Percentiles rank a stretch among this genome's conserved stretches.
Evolutionary conservation across 37 sponge, comb jelly and placozoan genomes (phyloP).

Genomic region (Cliona cf. orientalis): DNA sequence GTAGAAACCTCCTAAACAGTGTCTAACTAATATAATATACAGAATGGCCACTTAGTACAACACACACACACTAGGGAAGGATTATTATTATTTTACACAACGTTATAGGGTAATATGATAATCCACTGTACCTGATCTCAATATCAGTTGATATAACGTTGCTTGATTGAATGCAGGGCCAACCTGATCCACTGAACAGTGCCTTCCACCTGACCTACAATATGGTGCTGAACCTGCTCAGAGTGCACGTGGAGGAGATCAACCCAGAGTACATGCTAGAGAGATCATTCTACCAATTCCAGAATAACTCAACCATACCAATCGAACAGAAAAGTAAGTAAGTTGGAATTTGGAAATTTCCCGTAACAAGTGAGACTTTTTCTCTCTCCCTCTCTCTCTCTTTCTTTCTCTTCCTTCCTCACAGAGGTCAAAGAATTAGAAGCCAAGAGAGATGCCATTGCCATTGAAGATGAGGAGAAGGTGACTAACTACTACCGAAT

Average conservation of each 20-base stretch:
- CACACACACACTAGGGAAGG: no score
- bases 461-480: slow-evolving; percentile 79
- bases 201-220: slow-evolving; percentile 97
- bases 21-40: no score
- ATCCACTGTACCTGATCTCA: no score
- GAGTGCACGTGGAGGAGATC: slow-evolving; percentile 98
- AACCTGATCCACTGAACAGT: slow-evolving; percentile 95
- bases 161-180: no score
- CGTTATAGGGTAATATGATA: no score
- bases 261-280: slow-evolving; percentile 99
- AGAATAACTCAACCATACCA: slow-evolving; percentile 94
- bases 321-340: slow-evolving; percentile 74
- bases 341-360: no score
- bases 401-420: background rate
- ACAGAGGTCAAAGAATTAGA: slow-evolving; percentile 74
- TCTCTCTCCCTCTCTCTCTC: background rate
- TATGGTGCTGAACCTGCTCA: slow-evolving; percentile 97
- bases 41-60: no score
- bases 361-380: no score
- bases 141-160: no score
- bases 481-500: slow-evolving; percentile 87
- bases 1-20: no score
- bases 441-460: slow-evolving; percentile 68
- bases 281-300: slow-evolving; percentile 96
- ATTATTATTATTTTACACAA: no score